phyloP scores from a whole-genome alignment of 2,888 invertebrate species.

The Volucella zonaria region DNA sequence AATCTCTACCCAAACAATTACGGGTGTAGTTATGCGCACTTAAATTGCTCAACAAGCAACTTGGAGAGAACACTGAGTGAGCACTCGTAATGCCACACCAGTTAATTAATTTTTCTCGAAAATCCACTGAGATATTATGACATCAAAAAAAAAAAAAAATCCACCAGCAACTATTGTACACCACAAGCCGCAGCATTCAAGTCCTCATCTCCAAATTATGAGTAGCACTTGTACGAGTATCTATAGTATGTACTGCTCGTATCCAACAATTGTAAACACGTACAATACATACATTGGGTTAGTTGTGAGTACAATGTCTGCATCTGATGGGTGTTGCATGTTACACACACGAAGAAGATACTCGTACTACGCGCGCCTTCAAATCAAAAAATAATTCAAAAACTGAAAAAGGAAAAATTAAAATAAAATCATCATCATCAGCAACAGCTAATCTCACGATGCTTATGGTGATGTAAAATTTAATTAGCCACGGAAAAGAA shows the following conservation, averaged over 20 bases:
- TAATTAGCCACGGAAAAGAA: constrained; percentile 70
- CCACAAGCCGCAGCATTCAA: constrained; percentile 34
- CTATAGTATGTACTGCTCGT: constrained; percentile 15
- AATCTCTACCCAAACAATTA: no score
- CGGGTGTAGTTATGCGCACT: no score
- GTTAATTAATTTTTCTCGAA: constrained; percentile 62
- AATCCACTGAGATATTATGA: constrained; percentile 40
- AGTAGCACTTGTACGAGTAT: no score
- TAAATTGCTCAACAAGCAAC: constrained; percentile 10
- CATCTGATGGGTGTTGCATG: constrained; percentile 68
- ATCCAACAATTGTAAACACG: constrained; percentile 19
- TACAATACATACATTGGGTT: constrained; percentile 46
- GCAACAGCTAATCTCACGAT: constrained; percentile 57
- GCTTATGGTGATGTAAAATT: constrained; percentile 69
- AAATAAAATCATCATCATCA: constrained; percentile 42
- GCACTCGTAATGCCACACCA: constrained; percentile 49
- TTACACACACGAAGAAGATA: constrained; percentile 37
- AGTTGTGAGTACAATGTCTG: constrained; percentile 36
- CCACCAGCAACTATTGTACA: background rate
- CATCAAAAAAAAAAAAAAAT: constrained; percentile 11
- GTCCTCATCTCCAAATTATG: constrained; percentile 26
- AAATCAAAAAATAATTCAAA: constrained; percentile 24
- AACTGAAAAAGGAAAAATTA: constrained; percentile 1
- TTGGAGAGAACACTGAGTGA: constrained; percentile 26
- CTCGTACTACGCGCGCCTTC: constrained; percentile 10